phyloP scores from a whole-genome alignment of 2,888 invertebrate species.

The Chloroclysta siterata region DNA sequence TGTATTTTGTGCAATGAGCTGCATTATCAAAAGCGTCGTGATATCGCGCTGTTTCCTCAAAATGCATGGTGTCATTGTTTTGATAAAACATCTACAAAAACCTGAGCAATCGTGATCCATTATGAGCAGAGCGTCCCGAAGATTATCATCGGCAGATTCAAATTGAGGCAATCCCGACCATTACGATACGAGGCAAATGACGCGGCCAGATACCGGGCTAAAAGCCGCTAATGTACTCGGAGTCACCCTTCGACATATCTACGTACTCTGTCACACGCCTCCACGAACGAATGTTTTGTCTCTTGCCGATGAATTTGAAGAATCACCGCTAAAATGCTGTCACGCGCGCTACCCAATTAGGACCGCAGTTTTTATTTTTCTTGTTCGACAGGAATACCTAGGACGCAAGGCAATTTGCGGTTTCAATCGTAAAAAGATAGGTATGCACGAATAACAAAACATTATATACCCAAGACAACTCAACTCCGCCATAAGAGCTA shows the following conservation, averaged over 20 bases:
- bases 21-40: too few species aligned
- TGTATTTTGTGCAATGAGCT: too few species aligned
- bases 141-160: slow-evolving; percentile 64
- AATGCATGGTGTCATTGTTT: slow-evolving; percentile 13
- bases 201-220: slow-evolving; percentile 60
- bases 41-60: neutral
- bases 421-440: slow-evolving; percentile 28
- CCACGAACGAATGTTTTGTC: slow-evolving; percentile 44
- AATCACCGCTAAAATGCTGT: slow-evolving; percentile 64
- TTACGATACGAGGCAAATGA: slow-evolving; percentile 75
- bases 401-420: slow-evolving; percentile 35
- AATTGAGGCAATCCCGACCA: slow-evolving; percentile 73
- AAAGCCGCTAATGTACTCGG: slow-evolving; percentile 69
- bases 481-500: slow-evolving; percentile 7
- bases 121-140: slow-evolving; percentile 58
- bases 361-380: slow-evolving; percentile 50
- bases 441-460: neutral
- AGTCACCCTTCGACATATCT: slow-evolving; percentile 52
- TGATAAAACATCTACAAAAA: slow-evolving; percentile 32
- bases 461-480: slow-evolving; percentile 11
- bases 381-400: slow-evolving; percentile 33
- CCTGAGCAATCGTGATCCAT: slow-evolving; percentile 54
- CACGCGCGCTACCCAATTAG: slow-evolving; percentile 70
- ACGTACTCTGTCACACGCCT: slow-evolving; percentile 51
- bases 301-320: slow-evolving; percentile 55